A percentile compares a stretch with the other conserved stretches of the same genome.
These are phyloP conservation scores for Sinodicranocentrus sp. DNA, from an alignment of 2,888 invertebrate genomes.

Conservation along the genomic window DNA sequence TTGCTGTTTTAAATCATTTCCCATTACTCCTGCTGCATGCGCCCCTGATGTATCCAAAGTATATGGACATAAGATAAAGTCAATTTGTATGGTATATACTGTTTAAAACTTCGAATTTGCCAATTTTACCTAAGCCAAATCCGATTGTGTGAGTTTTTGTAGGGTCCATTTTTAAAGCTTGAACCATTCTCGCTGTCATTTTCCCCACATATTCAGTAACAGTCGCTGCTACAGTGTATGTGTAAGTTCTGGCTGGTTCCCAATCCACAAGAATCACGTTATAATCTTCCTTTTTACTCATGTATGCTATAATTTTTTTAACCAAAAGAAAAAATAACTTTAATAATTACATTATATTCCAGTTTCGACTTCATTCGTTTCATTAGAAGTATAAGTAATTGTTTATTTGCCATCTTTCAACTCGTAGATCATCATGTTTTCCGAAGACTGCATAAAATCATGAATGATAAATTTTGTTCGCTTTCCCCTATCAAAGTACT, in stretches of 20 bases:
- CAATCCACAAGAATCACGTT: conserved; percentile 74
- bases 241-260: conserved; percentile 71
- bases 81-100: too few species aligned
- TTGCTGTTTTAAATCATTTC: conserved; percentile 63
- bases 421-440: conserved; percentile 40
- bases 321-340: conserved; percentile 2
- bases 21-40: conserved; percentile 76
- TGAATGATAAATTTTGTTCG: conserved; percentile 73
- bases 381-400: too few species aligned
- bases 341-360: neutral
- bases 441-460: conserved; percentile 70
- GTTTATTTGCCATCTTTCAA: conserved; percentile 64
- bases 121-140: conserved; percentile 74
- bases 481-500: conserved; percentile 52
- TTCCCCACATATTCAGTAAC: conserved; percentile 71
- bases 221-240: conserved; percentile 71
- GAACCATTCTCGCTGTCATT: conserved; percentile 63
- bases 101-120: too few species aligned
- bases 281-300: conserved; percentile 54
- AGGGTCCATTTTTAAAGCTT: conserved; percentile 62
- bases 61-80: too few species aligned
- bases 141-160: conserved; percentile 74
- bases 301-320: conserved; percentile 30
- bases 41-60: conserved; percentile 27
- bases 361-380: too few species aligned